Evolutionary conservation across 2,113 vertebrate genomes (phyloP).

Genomic region (Patagioenas fasciata): DNA sequence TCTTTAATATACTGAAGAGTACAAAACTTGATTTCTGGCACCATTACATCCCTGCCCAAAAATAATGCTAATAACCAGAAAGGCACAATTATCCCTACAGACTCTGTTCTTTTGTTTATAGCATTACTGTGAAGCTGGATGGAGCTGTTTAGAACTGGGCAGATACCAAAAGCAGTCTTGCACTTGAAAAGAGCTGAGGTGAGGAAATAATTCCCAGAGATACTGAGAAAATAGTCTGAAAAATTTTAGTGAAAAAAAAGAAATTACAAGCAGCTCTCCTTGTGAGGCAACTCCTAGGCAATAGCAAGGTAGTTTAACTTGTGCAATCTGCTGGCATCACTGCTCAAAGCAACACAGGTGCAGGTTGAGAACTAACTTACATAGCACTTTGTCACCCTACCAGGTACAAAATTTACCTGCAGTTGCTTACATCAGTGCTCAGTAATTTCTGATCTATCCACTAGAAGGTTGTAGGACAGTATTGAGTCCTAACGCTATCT

Average conservation of each 20-base stretch:
- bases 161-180: background rate
- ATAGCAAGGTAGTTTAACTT: background rate
- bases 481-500: background rate
- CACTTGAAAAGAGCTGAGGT: background rate
- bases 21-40: background rate
- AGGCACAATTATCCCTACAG: rapidly evolving
- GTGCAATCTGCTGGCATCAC: background rate
- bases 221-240: background rate
- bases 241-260: background rate
- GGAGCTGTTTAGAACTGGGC: background rate
- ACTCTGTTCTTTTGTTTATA: background rate
- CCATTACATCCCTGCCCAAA: background rate
- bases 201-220: background rate
- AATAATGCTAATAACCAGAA: background rate
- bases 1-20: background rate
- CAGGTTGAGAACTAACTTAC: background rate
- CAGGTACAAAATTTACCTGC: background rate
- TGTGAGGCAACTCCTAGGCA: background rate
- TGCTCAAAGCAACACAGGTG: background rate
- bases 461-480: background rate
- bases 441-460: background rate
- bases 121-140: background rate
- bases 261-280: background rate
- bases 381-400: background rate
- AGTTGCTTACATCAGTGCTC: background rate